These are phyloP conservation scores for Brachionus calyciflorus DNA, from an alignment of 1,140 invertebrate species.

Conservation along the genomic window DNA sequence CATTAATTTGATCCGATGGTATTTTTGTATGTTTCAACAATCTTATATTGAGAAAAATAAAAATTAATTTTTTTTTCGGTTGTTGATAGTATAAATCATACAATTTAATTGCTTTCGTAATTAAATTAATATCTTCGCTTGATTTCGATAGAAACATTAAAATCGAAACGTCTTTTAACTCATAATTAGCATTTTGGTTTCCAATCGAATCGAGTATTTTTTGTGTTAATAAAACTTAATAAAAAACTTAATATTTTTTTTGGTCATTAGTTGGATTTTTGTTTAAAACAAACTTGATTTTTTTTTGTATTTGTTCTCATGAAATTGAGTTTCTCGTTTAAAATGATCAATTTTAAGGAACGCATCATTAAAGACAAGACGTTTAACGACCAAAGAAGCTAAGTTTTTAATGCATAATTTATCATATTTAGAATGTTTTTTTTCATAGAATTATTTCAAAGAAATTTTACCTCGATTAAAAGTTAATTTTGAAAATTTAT, in stretches of 20 bases:
- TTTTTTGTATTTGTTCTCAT: constrained; percentile 7
- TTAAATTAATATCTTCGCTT: background rate
- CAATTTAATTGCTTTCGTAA: constrained; percentile 22
- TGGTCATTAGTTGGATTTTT: background rate
- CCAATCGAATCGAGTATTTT: constrained; percentile 1
- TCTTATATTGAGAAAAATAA: background rate
- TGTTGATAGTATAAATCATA: background rate
- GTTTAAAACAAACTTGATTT: background rate
- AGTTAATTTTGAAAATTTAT: background rate
- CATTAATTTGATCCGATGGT: background rate
- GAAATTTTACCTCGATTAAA: background rate
- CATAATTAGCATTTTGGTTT: background rate
- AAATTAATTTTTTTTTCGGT: background rate
- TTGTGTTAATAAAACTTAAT: constrained; percentile 1
- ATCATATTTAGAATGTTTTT: too few species aligned
- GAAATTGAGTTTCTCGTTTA: background rate
- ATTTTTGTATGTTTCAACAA: constrained; percentile 24
- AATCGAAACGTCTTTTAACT: constrained; percentile 1
- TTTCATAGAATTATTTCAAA: background rate
- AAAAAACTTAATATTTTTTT: background rate
- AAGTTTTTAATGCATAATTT: background rate
- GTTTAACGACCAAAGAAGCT: background rate
- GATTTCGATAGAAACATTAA: constrained; percentile 21
- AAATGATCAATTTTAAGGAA: constrained; percentile 43
- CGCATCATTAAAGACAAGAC: constrained; percentile 19